Base-by-base conservation (phyloP, 2,888 invertebrate genomes). In the Rhyacophila evoluta region DNA sequence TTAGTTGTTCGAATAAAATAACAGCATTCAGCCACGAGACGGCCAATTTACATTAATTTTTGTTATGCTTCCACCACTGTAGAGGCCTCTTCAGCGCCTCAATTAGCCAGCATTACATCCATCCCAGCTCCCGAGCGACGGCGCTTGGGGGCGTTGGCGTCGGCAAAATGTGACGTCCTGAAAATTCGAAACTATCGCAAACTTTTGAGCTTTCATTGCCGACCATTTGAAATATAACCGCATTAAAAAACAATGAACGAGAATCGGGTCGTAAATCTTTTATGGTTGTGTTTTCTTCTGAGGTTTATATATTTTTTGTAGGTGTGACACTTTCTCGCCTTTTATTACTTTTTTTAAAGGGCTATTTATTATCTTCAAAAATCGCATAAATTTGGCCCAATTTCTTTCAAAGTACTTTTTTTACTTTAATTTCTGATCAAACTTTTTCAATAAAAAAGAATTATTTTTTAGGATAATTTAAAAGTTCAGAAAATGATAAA, bases 101-200 rank as follows among this genome's bases (percentile, higher is more conserved):
- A 69, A 69, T 69, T 69, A 69, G 69, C 69, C 33, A 15, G 69
- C 69, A 69, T 69, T 69, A 69, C 29, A 69, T 69, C 69, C 69
- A 69, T 69, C 69, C 69, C 69, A 55, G 55, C 19, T 55, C 55
- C 55, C 55, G 10, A 25, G 55, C 29, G 29, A 33, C 29, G 29
- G 29, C 29, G 41, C 69, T 33, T 15, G 29, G 69, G 15, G 69
- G 29, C 27, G 68, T 69, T n/a, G 15, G 69, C 33, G 69, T 28
- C 33, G 27, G 28, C 15, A 25, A 55, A 55, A 55, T 55, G 55
- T 55, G 55, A 19, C 55, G 55, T 55, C 55, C 55, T 28, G 69
- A 69, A 69, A 69, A 69, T 69, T 69, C 69, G 29, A 69, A 69
- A 69, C 33, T 69, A 69, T 69, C 29, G 12, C 69, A 69, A 55